A percentile compares a stretch with the other conserved stretches of the same genome.
These are phyloP conservation scores for Lepidonotus clava DNA, from an alignment of 2,888 invertebrate genomes.

Conservation along the genomic window DNA sequence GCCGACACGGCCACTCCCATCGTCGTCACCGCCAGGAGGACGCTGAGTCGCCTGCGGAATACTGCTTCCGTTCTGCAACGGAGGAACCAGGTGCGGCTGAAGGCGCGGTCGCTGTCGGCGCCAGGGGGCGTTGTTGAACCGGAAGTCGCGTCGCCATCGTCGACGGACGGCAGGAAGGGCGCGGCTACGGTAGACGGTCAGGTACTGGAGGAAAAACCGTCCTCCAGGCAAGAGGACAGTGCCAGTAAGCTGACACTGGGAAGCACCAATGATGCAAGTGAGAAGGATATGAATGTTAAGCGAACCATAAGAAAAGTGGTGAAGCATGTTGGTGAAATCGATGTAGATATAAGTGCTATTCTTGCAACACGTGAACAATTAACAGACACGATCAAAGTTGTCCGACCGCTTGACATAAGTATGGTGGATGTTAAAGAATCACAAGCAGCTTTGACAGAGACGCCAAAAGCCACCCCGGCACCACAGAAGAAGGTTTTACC, in stretches of 20 bases:
- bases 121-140: background rate
- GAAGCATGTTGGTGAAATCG: no score
- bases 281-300: background rate
- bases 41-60: background rate
- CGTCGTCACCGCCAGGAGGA: conserved; percentile 6
- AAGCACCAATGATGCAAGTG: no score
- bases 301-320: no score
- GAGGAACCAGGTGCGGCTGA: background rate
- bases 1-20: conserved; percentile 7
- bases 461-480: no score
- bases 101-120: background rate
- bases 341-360: background rate
- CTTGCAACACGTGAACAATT: background rate
- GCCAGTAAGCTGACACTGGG: no score
- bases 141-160: background rate
- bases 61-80: background rate
- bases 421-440: no score
- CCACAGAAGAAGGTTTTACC: no score
- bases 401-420: background rate
- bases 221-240: no score
- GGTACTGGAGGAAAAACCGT: no score
- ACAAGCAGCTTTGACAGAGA: no score
- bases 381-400: background rate
- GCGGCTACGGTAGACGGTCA: background rate
- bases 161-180: background rate